Evolutionary conservation across 2,113 vertebrate genomes (phyloP).

Genomic region (Ceuthmochares aereus): DNA sequence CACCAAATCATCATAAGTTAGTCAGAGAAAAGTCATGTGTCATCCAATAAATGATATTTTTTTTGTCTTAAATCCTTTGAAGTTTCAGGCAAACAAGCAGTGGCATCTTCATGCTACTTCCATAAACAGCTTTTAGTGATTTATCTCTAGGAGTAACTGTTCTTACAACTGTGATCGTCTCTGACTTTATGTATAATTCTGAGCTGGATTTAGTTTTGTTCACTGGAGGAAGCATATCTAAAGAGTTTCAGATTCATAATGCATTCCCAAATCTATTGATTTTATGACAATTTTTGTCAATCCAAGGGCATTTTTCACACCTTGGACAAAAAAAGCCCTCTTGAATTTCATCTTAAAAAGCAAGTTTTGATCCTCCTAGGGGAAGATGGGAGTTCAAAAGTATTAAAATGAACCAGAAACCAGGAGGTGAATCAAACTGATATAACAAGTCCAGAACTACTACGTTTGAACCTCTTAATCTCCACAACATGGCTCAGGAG

Average conservation of each 20-base stretch:
- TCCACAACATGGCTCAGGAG: not conserved
- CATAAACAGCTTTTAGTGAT: not conserved
- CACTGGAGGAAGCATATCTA: not conserved
- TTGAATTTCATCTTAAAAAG: not conserved
- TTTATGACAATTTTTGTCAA: not conserved
- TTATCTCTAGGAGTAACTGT: not conserved
- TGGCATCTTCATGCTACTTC: not conserved
- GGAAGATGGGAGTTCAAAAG: not conserved
- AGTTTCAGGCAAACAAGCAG: not conserved
- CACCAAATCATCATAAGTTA: not conserved
- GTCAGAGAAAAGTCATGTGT: accelerated
- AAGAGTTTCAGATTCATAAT: not conserved
- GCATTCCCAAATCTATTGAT: not conserved
- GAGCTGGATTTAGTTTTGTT: not conserved
- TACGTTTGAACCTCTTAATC: not conserved
- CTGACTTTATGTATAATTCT: not conserved
- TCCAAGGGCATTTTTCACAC: not conserved
- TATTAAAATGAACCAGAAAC: not conserved
- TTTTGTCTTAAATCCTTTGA: not conserved
- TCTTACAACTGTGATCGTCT: not conserved
- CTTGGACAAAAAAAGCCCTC: not conserved
- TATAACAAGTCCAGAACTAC: not conserved
- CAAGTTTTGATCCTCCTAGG: not conserved
- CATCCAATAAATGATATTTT: not conserved
- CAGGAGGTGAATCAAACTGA: not conserved